Evolutionary conservation across 2,888 invertebrate genomes (phyloP), one percentile per base, ranked within the genome.

Genomic region (Panorpa germanica): DNA sequence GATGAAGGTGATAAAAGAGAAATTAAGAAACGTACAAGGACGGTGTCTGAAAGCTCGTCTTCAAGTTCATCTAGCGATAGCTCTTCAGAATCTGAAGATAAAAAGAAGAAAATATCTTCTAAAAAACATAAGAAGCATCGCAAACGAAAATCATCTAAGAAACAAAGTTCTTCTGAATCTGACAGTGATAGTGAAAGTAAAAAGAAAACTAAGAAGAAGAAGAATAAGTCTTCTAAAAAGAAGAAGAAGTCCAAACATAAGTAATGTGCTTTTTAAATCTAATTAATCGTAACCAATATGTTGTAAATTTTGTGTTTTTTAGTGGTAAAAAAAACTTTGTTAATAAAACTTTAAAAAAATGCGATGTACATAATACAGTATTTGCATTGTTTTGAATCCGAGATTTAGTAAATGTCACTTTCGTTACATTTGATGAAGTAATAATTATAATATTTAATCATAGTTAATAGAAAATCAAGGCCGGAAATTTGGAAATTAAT

Each of bases 181-280:
- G 60, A 63, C 1, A 70, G 68, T 42, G 67, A 66, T 33, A 69
- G 65, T 40, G 65, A 67, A 44, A 65, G 70, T 40, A 70, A 70
- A 47, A 68, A 67, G 41, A 74, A 71, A 47, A 71, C 70, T 45
- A 67, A 65, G 38, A 69, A 70, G 42, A 70, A 69, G 49, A 73
- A 69, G 56, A 74, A 69, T 43, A 70, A 69, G 42, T 65, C 68
- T 15, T 59, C 62, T 41, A 74, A 72, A 47, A 77, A 76, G 49
- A 75, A 71, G 55, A 77, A 74, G 49, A 76, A 75, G 50, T 62
- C 67, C 3, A 68, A 66, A 41, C 62, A 63, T 40, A 62, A 60
- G 48, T 61, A 55, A 53, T n/a, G n/a, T n/a, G n/a, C n/a, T n/a
- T n/a, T n/a, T n/a, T n/a, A n/a, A n/a, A n/a, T n/a, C n/a, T n/a